Evolutionary conservation across 2,113 vertebrate genomes (phyloP).

Genomic region (Prunella himalayana): DNA sequence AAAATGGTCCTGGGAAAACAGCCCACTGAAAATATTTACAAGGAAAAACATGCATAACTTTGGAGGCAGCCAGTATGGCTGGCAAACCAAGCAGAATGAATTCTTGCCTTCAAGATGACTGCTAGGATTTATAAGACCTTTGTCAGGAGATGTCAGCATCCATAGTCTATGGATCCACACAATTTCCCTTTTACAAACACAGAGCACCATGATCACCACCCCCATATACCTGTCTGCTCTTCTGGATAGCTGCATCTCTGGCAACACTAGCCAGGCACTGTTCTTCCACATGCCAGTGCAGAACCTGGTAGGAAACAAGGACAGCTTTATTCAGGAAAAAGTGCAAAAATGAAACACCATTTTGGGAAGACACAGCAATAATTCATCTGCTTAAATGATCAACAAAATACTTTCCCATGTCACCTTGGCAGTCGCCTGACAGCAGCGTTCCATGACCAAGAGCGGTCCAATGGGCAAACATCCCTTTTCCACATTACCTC

Average conservation of each 20-base stretch:
- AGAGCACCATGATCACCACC: not conserved
- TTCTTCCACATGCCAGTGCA: not conserved
- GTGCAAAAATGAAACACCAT: not conserved
- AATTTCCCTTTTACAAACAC: not conserved
- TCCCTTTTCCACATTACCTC: not conserved
- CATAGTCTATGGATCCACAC: not conserved
- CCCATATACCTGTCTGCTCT: not conserved
- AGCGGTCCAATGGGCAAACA: not conserved
- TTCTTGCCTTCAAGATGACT: not conserved
- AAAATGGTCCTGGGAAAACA: conserved; percentile 1
- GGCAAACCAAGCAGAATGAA: not conserved
- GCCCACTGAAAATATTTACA: conserved; percentile 30
- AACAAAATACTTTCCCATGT: conserved; percentile 9
- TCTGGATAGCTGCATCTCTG: not conserved
- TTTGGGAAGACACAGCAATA: not conserved
- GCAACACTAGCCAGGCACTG: not conserved
- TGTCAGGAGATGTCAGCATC: not conserved
- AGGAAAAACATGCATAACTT: not conserved
- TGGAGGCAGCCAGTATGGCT: not conserved
- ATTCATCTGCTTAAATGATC: not conserved
- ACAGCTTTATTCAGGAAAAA: not conserved
- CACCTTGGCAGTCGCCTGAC: not conserved
- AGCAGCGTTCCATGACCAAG: not conserved
- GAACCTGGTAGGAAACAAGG: not conserved
- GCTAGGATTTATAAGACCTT: not conserved